A percentile compares a stretch with the other conserved stretches of the same genome.
These are phyloP conservation scores for Scaptomyza graminum DNA, from an alignment of 1,140 invertebrate species.

Conservation along the genomic window DNA sequence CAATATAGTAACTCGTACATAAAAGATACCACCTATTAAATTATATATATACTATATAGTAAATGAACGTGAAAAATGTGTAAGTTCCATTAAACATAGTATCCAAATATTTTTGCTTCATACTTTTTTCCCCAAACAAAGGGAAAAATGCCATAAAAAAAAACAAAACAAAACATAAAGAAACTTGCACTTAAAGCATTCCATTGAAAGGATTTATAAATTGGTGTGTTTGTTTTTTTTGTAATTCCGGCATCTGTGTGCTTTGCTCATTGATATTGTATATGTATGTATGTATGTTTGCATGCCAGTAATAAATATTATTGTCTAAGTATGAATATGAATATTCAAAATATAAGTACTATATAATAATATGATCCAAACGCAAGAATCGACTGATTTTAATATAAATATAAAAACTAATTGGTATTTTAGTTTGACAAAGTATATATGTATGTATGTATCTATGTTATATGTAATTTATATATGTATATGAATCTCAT, in stretches of 20 bases:
- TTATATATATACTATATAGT: constrained; percentile 7
- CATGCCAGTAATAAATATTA: constrained; percentile 58
- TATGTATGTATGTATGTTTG: constrained; percentile 41
- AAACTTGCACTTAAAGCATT: constrained; percentile 19
- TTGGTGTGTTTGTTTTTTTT: constrained; percentile 15
- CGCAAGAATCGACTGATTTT: constrained; percentile 72
- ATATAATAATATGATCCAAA: constrained; percentile 51
- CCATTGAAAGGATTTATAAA: constrained; percentile 23
- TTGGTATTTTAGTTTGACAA: constrained; percentile 45
- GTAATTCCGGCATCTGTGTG: constrained; percentile 20
- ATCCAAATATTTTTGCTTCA: constrained; percentile 5
- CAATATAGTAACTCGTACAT: constrained; percentile 11
- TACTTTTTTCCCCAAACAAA: neutral
- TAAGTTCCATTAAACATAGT: constrained; percentile 13
- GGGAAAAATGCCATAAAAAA: constrained; percentile 21
- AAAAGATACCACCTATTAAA: constrained; percentile 21
- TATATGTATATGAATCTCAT: constrained; percentile 15
- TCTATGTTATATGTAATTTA: constrained; percentile 11
- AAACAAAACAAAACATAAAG: constrained; percentile 19
- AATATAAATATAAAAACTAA: constrained; percentile 52
- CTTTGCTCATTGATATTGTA: constrained; percentile 28
- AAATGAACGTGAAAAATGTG: constrained; percentile 16
- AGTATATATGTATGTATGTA: constrained; percentile 29
- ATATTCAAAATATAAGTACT: constrained; percentile 52
- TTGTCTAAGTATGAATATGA: constrained; percentile 35